phyloP scores from a whole-genome alignment of 2,113 vertebrate genomes.

The Morphnarchus princeps region DNA sequence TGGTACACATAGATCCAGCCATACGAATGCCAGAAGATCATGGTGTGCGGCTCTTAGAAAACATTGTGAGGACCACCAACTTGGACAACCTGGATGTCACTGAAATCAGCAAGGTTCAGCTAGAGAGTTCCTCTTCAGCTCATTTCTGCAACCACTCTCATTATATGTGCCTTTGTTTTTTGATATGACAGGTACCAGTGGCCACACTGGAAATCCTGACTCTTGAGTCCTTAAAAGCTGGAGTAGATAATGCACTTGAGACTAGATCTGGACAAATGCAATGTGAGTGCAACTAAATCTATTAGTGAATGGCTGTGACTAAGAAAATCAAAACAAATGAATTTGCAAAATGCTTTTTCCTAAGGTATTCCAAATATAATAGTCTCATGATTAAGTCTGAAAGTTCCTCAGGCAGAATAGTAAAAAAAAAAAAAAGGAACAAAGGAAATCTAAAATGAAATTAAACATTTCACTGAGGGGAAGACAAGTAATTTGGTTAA shows the following conservation, averaged over 20 bases:
- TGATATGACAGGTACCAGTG: background rate
- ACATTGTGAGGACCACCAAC: fast-evolving
- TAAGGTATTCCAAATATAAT: background rate
- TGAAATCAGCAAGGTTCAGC: fast-evolving
- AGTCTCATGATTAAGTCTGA: background rate
- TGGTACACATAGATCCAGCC: background rate
- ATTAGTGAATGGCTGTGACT: background rate
- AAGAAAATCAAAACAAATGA: background rate
- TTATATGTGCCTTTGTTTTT: background rate
- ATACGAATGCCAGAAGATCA: background rate
- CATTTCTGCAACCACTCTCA: background rate
- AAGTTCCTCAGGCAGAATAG: background rate
- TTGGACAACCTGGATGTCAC: background rate
- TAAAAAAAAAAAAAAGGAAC: background rate
- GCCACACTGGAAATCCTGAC: background rate
- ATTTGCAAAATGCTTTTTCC: background rate
- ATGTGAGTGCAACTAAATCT: background rate
- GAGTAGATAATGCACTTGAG: background rate
- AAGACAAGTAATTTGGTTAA: background rate
- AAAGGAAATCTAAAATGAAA: background rate
- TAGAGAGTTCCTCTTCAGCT: background rate
- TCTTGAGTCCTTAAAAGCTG: background rate
- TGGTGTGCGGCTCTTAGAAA: background rate
- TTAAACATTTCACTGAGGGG: background rate
- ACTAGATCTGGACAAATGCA: background rate